A percentile compares a stretch with the other conserved stretches of the same genome.
Evolutionary conservation across 2,888 invertebrate genomes (phyloP).

Genomic region (Chelonus formosanus): DNA sequence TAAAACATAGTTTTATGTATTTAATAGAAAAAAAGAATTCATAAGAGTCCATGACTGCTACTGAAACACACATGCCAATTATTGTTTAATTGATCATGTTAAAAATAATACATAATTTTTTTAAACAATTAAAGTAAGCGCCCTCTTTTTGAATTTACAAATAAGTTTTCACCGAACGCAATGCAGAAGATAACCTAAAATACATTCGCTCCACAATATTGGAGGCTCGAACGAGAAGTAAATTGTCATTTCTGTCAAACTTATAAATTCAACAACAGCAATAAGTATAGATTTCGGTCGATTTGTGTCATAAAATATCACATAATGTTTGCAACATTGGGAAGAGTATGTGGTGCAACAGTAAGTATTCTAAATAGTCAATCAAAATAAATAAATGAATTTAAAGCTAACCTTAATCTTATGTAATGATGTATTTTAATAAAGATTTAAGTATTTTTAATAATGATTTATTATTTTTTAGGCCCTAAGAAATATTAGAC

Average conservation of each 20-base stretch:
- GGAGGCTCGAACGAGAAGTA: no score
- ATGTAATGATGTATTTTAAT: constrained; percentile 40
- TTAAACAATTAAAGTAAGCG: no score
- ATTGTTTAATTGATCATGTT: no score
- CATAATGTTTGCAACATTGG: constrained; percentile 43
- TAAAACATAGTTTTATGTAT: no score
- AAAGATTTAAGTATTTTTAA: constrained; percentile 4
- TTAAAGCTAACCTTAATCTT: constrained; percentile 41
- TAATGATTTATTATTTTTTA: constrained; percentile 39
- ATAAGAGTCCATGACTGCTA: no score
- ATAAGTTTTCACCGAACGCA: no score
- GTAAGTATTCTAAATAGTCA: constrained; percentile 38
- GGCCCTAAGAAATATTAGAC: constrained; percentile 52
- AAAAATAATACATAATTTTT: no score
- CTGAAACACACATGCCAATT: no score
- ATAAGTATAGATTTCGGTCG: neutral
- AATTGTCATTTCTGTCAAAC: neutral
- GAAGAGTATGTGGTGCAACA: constrained; percentile 46
- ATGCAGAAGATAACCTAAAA: no score
- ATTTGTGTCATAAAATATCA: neutral
- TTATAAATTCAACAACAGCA: neutral
- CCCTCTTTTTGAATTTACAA: no score
- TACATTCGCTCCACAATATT: no score
- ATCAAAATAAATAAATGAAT: neutral
- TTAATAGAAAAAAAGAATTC: no score